These are phyloP conservation scores for Pagrus major DNA, from an alignment of 2,113 vertebrate species.

Conservation along the genomic window DNA sequence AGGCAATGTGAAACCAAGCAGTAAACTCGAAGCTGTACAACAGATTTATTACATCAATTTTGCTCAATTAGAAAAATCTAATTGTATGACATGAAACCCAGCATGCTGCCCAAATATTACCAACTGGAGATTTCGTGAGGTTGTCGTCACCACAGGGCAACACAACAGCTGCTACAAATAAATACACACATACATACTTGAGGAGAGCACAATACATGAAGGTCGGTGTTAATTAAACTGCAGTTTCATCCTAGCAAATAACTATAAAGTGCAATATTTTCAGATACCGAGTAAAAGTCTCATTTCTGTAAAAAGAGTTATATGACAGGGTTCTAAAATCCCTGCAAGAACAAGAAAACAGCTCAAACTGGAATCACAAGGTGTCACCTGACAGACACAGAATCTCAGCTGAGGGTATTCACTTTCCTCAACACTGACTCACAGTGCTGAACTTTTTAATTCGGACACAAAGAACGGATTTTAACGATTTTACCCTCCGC, in stretches of 20 bases:
- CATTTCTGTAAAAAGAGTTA: background rate
- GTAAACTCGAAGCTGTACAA: background rate
- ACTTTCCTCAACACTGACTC: background rate
- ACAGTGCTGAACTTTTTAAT: background rate
- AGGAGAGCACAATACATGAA: background rate
- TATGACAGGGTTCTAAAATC: background rate
- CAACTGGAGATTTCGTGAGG: background rate
- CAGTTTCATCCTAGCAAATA: background rate
- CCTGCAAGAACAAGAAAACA: constrained; percentile 2
- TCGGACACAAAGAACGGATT: background rate
- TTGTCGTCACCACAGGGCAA: background rate
- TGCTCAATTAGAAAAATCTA: background rate
- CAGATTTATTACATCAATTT: background rate
- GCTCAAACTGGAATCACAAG: constrained; percentile 42
- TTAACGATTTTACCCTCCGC: background rate
- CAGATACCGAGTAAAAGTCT: background rate
- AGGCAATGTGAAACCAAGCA: background rate
- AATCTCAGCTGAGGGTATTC: background rate
- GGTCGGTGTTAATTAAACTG: background rate
- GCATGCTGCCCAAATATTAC: background rate
- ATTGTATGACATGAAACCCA: background rate
- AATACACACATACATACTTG: background rate
- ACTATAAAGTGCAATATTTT: background rate
- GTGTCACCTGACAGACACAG: constrained; percentile 37
- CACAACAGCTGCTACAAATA: background rate